Percentiles rank a stretch among this genome's conserved stretches.
Conservation (phyloP, 2,113 vertebrate genomes). For the Neodontobutis hainanensis region DNA sequence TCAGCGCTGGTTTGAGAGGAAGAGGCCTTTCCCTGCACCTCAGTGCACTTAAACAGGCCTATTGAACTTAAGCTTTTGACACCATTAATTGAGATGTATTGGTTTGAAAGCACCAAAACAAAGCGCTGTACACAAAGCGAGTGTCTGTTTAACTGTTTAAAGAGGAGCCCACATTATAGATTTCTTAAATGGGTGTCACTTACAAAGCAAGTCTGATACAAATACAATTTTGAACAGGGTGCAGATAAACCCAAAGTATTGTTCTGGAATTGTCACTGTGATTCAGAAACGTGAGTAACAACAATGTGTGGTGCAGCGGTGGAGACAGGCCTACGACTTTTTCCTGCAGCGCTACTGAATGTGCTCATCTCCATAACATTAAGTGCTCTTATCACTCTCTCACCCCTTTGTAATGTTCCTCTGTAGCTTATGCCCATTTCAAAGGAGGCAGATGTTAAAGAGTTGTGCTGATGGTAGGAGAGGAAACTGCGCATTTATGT, state of each 20-base stretch:
- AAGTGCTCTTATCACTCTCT: slow-evolving; percentile 35
- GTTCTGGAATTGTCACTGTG: not conserved
- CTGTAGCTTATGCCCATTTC: slow-evolving; percentile 15
- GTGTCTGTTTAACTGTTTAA: slow-evolving; percentile 31
- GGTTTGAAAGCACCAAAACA: slow-evolving; percentile 27
- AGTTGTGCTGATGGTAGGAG: slow-evolving; percentile 8
- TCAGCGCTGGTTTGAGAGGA: slow-evolving; percentile 42
- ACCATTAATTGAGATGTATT: slow-evolving; percentile 20
- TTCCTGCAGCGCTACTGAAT: slow-evolving; percentile 24
- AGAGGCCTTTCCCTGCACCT: slow-evolving; percentile 30
- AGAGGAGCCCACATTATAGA: slow-evolving; percentile 17
- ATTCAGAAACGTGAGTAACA: not conserved
- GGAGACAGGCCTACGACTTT: slow-evolving; percentile 1
- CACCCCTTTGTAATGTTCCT: slow-evolving; percentile 10
- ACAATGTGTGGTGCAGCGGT: slow-evolving; percentile 2
- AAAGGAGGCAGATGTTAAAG: slow-evolving; percentile 20
- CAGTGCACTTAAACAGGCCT: slow-evolving; percentile 56
- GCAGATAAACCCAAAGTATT: slow-evolving; percentile 10
- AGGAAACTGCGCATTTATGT: slow-evolving; percentile 30
- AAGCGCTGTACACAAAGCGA: no score
- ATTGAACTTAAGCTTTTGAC: slow-evolving; percentile 36
- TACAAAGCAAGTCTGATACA: no score
- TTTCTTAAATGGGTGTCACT: slow-evolving; percentile 13
- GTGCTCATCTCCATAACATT: slow-evolving; percentile 32
- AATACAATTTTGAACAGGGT: no score